A percentile compares a stretch with the other conserved stretches of the same genome.
Conservation (phyloP, 2,888 invertebrate genomes). For the Drepanosiphum platanoidis region DNA sequence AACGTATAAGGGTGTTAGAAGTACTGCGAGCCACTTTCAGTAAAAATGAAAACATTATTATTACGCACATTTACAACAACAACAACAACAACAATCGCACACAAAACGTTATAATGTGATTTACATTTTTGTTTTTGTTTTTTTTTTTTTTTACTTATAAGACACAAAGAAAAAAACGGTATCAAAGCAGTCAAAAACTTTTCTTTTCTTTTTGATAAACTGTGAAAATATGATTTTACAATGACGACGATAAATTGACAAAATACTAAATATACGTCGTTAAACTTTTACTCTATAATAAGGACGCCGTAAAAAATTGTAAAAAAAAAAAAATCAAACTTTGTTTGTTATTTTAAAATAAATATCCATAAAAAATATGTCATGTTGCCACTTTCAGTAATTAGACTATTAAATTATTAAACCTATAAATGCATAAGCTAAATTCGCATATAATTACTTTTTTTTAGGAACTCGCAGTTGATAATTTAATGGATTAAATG, state of each 20-base stretch:
- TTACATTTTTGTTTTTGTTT: too few relatives aligned
- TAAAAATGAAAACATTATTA: constrained; percentile 11
- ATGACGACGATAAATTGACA: too few relatives aligned
- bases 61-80: background rate
- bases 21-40: background rate
- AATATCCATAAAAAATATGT: background rate
- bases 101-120: background rate
- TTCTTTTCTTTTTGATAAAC: background rate
- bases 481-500: too few relatives aligned
- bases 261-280: background rate
- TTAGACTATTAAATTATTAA: too few relatives aligned
- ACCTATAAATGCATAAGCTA: too few relatives aligned
- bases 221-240: background rate
- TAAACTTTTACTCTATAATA: background rate
- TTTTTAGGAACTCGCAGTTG: too few relatives aligned
- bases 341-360: background rate
- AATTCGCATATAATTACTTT: too few relatives aligned
- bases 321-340: background rate
- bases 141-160: background rate
- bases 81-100: too few relatives aligned
- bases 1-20: constrained; percentile 31
- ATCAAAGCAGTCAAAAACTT: background rate
- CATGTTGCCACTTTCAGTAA: too few relatives aligned
- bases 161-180: background rate
- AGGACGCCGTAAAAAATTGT: too few relatives aligned